Conservation (phyloP, 2,888 invertebrate genomes). For the Ormia ochracea region DNA sequence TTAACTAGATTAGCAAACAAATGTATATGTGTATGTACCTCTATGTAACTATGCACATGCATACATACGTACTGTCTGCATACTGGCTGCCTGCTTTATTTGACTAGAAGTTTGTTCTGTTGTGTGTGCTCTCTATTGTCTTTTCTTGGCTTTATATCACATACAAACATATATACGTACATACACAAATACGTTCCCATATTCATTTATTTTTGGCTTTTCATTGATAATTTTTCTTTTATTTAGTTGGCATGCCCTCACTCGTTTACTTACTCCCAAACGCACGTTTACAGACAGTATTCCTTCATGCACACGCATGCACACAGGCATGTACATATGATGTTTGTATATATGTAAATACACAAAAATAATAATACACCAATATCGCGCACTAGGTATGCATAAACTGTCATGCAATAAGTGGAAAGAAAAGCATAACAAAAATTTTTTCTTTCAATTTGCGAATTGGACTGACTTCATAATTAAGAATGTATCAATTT, state of each 20-base stretch:
- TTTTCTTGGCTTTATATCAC: too few species aligned
- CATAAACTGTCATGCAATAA: constrained; percentile 45
- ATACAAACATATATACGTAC: background rate
- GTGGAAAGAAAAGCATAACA: background rate
- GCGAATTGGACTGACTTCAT: constrained; percentile 8
- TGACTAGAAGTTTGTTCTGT: too few species aligned
- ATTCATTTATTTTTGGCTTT: too few species aligned
- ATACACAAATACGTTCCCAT: background rate
- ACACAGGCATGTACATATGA: background rate
- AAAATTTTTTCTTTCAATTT: background rate
- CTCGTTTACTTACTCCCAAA: constrained; percentile 27
- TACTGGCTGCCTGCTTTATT: too few species aligned
- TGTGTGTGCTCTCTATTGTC: too few species aligned
- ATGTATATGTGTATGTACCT: background rate
- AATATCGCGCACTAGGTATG: constrained; percentile 42
- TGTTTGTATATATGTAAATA: background rate
- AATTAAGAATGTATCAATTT: background rate
- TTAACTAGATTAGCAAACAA: constrained; percentile 16
- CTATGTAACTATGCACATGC: too few species aligned
- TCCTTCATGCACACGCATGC: background rate
- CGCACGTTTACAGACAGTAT: constrained; percentile 24
- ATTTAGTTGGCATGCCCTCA: constrained; percentile 39
- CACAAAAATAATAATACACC: constrained; percentile 49
- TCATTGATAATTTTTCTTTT: background rate
- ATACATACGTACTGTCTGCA: too few species aligned